A percentile compares a stretch with the other conserved stretches of the same genome.
These are phyloP conservation scores for Proterorhinus semilunaris DNA, from an alignment of 2,113 vertebrate genomes.

Conservation along the genomic window DNA sequence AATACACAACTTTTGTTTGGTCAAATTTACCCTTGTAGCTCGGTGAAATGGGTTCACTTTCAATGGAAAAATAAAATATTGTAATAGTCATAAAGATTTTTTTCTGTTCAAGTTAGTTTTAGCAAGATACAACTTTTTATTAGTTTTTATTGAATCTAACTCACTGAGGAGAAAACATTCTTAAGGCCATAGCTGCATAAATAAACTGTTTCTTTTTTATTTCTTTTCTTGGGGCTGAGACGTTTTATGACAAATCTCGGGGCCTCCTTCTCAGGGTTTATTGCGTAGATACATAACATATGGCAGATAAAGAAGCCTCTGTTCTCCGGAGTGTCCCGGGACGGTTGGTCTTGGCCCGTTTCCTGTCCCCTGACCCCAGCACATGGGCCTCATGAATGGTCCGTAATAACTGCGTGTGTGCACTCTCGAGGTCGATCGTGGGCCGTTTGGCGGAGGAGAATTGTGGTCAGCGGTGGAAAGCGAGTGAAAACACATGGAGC, in stretches of 20 bases:
- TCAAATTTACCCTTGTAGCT: background rate
- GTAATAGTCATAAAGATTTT: background rate
- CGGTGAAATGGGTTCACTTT: background rate
- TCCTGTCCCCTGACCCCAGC: constrained; percentile 5
- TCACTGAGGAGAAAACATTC: too few species aligned
- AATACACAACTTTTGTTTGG: background rate
- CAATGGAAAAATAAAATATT: background rate
- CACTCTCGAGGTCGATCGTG: background rate
- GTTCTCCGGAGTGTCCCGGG: background rate
- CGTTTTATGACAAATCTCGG: background rate
- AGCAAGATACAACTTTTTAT: too few species aligned
- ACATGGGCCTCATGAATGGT: constrained; percentile 27
- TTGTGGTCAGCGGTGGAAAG: background rate
- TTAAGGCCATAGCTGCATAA: too few species aligned
- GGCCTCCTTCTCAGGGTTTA: background rate
- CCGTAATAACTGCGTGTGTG: background rate
- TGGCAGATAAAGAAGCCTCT: constrained; percentile 3
- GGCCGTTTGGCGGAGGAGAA: background rate
- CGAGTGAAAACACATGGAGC: background rate
- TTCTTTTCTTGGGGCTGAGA: background rate
- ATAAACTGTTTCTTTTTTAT: background rate
- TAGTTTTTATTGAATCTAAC: too few species aligned
- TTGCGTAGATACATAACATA: background rate
- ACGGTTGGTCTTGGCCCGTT: constrained; percentile 25
- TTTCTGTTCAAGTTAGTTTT: too few species aligned